Conservation (phyloP, 37 sponge, comb jelly and placozoan genomes). For the Chondrosia reniformis region DNA sequence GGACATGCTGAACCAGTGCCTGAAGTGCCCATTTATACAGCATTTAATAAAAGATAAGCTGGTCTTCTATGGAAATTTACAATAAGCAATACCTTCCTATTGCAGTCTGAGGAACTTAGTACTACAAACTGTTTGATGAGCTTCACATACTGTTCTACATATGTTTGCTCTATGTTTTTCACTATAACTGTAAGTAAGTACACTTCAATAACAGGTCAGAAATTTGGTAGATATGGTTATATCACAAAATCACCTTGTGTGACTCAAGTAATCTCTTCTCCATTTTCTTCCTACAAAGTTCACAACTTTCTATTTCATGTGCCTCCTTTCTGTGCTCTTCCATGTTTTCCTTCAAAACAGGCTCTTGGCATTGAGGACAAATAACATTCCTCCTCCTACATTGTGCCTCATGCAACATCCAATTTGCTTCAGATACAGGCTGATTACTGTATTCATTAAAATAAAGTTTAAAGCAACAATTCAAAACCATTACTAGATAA, state of each 20-base stretch:
- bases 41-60: too few species aligned
- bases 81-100: too few species aligned
- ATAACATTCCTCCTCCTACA: constrained; percentile 38
- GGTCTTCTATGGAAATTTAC: too few species aligned
- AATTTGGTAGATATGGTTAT: too few species aligned
- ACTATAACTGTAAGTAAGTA: too few species aligned
- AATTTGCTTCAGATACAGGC: constrained; percentile 25
- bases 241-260: constrained; percentile 60
- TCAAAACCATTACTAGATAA: background rate
- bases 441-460: constrained; percentile 57
- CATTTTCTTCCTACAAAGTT: constrained; percentile 33
- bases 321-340: constrained; percentile 57
- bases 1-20: too few species aligned
- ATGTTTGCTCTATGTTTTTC: too few species aligned
- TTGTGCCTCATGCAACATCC: constrained; percentile 47
- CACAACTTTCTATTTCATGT: constrained; percentile 49
- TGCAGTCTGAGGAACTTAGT: too few species aligned
- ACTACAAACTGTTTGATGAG: too few species aligned
- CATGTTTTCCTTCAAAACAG: constrained; percentile 36
- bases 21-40: too few species aligned
- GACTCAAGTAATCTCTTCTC: constrained; percentile 36
- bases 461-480: background rate
- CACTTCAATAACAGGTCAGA: too few species aligned
- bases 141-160: too few species aligned
- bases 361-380: constrained; percentile 54